These are phyloP conservation scores for Agonopterix subpropinquella DNA, from an alignment of 2,888 invertebrate genomes.

Conservation along the genomic window DNA sequence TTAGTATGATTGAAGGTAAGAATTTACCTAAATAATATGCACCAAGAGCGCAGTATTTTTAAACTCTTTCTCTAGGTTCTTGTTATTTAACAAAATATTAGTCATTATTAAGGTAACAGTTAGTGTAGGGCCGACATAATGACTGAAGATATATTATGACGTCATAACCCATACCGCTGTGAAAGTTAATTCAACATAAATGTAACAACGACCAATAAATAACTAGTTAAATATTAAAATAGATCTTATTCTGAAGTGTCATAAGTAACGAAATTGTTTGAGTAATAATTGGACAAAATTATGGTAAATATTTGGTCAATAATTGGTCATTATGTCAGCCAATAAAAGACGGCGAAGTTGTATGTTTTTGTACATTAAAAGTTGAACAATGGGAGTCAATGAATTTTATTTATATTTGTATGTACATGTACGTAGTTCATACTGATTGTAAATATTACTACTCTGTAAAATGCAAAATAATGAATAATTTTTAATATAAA, in stretches of 20 bases:
- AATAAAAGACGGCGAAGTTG: constrained; percentile 35
- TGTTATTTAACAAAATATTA: constrained; percentile 35
- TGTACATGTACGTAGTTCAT: constrained; percentile 68
- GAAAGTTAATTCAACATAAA: no score
- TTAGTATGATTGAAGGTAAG: constrained; percentile 29
- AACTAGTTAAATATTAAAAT: no score
- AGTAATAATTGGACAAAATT: no score
- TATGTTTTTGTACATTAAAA: constrained; percentile 61
- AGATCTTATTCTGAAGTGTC: no score
- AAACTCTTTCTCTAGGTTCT: constrained; percentile 36
- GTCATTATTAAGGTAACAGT: constrained; percentile 26
- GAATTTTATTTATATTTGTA: constrained; percentile 72
- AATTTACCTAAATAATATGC: constrained; percentile 25
- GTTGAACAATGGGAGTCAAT: constrained; percentile 67
- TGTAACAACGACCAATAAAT: no score
- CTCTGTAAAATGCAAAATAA: constrained; percentile 74
- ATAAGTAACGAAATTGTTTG: no score
- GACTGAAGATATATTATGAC: constrained; percentile 20
- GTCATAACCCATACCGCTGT: no score
- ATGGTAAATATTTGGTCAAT: constrained; percentile 3
- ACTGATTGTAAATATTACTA: constrained; percentile 73
- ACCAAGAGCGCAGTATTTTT: constrained; percentile 54
- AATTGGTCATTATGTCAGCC: constrained; percentile 43
- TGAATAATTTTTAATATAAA: constrained; percentile 73
- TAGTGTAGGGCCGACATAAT: constrained; percentile 36